These are phyloP conservation scores for Phoebastria nigripes DNA, from an alignment of 2,797 vertebrate genomes.

Conservation along the genomic window DNA sequence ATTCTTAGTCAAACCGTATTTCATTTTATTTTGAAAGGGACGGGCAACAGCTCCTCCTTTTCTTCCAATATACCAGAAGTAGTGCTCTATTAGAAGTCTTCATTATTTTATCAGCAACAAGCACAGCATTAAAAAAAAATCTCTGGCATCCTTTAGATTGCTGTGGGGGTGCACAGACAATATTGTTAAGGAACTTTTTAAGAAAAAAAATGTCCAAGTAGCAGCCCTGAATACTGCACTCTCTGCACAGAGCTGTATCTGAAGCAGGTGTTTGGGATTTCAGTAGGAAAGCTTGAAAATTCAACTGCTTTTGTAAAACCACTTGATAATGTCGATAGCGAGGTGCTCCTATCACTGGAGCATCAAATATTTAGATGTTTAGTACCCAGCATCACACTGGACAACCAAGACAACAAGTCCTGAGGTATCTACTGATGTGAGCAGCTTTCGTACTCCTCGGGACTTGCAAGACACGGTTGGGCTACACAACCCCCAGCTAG, in stretches of 20 bases:
- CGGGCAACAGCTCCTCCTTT: neutral
- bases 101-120: neutral
- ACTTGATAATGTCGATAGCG: neutral
- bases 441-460: neutral
- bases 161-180: neutral
- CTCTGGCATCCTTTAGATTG: neutral
- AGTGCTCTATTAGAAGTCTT: neutral
- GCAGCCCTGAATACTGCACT: neutral
- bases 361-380: neutral
- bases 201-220: neutral
- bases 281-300: neutral
- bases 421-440: neutral
- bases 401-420: neutral
- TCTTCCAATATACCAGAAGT: neutral
- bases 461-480: fast-evolving
- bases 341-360: neutral
- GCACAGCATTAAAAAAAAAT: neutral
- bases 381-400: neutral
- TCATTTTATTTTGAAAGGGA: neutral
- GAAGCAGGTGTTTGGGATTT: neutral
- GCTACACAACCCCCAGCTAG: neutral
- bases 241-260: too few relatives aligned
- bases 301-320: neutral
- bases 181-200: neutral
- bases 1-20: neutral